These are phyloP conservation scores for Equus quagga DNA, from an alignment of 2,113 vertebrate species.

Conservation along the genomic window DNA sequence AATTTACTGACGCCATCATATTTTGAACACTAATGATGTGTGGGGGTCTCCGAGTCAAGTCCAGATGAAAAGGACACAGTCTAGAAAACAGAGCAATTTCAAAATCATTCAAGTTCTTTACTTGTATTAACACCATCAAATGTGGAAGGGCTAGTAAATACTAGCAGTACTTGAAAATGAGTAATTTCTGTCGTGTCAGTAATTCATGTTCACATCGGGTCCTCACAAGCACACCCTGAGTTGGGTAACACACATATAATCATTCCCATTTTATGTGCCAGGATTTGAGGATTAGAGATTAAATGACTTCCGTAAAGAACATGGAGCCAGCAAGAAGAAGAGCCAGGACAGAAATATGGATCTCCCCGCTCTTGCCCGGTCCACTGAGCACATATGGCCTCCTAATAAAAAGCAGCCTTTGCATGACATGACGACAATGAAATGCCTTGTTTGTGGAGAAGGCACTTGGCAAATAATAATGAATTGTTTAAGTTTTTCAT, in stretches of 20 bases:
- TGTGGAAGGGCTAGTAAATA: background rate
- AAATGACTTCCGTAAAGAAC: background rate
- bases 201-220: background rate
- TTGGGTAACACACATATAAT: background rate
- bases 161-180: background rate
- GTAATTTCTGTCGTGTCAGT: background rate
- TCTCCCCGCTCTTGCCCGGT: fast-evolving
- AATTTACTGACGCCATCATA: background rate
- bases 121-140: background rate
- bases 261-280: background rate
- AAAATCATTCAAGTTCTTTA: background rate
- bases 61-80: background rate
- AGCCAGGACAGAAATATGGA: background rate
- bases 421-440: background rate
- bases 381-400: fast-evolving
- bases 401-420: background rate
- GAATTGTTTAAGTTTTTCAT: background rate
- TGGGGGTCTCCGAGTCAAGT: background rate
- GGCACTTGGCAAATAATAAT: background rate
- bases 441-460: background rate
- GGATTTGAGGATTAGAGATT: background rate
- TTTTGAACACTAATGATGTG: background rate
- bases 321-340: background rate
- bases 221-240: background rate
- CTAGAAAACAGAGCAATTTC: background rate